These are phyloP conservation scores for Rhynchomys soricoides DNA, from an alignment of 2,113 vertebrate genomes.

Conservation along the genomic window DNA sequence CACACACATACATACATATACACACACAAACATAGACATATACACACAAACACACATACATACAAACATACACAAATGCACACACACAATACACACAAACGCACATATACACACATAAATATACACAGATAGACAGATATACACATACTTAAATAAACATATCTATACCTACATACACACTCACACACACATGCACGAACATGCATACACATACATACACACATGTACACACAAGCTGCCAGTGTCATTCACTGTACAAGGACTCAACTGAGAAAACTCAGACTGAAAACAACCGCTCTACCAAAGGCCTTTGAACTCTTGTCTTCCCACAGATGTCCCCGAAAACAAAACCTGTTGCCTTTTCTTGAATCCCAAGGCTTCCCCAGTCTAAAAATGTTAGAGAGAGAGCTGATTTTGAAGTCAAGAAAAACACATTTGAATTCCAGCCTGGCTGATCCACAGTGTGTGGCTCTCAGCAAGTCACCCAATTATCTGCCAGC, in stretches of 20 bases:
- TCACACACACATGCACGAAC: background rate
- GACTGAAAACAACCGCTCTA: background rate
- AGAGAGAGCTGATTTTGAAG: background rate
- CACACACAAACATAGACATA: background rate
- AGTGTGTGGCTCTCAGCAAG: background rate
- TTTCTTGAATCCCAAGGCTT: conserved; percentile 8
- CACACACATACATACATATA: too few relatives aligned
- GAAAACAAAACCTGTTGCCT: background rate
- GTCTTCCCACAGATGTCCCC: background rate
- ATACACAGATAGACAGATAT: background rate
- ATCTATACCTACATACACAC: too few relatives aligned
- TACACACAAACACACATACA: background rate
- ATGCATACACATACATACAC: background rate
- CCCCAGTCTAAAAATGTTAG: background rate
- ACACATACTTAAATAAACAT: background rate
- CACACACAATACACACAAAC: too few relatives aligned
- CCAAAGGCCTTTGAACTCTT: background rate
- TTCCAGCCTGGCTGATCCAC: background rate
- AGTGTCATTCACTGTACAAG: background rate
- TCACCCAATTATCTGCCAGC: background rate
- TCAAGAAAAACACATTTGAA: background rate
- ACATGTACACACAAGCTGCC: background rate
- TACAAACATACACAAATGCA: background rate
- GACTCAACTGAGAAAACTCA: background rate
- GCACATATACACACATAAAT: background rate